A percentile compares a stretch with the other conserved stretches of the same genome.
phyloP scores from a whole-genome alignment of 2,113 vertebrate species.

The Pluvianellus socialis region DNA sequence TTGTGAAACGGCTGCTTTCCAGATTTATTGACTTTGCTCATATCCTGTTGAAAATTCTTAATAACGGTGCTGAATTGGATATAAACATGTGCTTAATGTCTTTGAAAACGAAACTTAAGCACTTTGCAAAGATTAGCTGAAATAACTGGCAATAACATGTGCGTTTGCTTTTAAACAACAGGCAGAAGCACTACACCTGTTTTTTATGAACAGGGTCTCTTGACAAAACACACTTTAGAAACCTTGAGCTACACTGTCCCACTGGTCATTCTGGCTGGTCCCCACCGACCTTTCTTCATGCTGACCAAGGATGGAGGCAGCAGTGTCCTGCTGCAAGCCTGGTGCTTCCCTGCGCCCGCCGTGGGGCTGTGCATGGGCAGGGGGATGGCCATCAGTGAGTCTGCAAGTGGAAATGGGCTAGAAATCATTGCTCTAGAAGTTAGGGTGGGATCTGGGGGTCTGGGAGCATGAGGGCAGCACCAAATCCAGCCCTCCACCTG shows the following conservation, averaged over 20 bases:
- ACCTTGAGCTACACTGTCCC: not conserved
- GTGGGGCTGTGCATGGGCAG: no score
- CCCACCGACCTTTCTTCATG: not conserved
- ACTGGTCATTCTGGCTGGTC: not conserved
- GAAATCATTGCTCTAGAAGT: not conserved
- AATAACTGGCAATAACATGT: not conserved
- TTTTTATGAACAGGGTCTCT: not conserved
- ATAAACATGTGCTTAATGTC: conserved; percentile 39
- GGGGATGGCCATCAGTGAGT: not conserved
- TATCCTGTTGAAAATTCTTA: conserved; percentile 65
- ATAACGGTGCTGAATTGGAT: conserved; percentile 16
- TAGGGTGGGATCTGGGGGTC: accelerated
- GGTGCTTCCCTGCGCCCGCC: accelerated
- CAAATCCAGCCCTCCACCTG: not conserved
- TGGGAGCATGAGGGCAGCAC: not conserved
- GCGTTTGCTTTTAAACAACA: not conserved
- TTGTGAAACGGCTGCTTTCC: conserved; percentile 33
- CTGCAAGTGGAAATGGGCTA: not conserved
- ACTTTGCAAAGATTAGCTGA: conserved; percentile 22
- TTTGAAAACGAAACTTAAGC: conserved; percentile 30
- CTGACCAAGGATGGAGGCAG: not conserved
- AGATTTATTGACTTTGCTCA: conserved; percentile 45
- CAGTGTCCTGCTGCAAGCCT: not conserved
- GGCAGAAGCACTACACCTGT: not conserved
- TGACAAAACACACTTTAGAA: not conserved